A percentile compares a stretch with the other conserved stretches of the same genome.
Evolutionary conservation across 2,888 invertebrate genomes (phyloP).

Genomic region (Prostheceraeus crozeri): DNA sequence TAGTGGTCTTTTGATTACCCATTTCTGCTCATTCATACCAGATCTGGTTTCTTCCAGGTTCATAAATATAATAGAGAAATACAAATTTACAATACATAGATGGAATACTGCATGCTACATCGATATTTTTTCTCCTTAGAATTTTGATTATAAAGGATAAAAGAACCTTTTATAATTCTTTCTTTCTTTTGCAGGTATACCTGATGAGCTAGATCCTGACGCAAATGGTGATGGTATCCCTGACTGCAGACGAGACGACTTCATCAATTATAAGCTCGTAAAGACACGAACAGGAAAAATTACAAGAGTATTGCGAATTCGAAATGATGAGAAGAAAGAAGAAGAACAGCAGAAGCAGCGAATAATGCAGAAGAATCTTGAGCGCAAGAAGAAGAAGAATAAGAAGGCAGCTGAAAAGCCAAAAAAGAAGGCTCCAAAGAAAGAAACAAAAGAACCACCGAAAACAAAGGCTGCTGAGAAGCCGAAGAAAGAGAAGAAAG

Average conservation of each 20-base stretch:
- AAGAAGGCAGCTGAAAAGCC: conserved; percentile 26
- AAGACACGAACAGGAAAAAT: conserved; percentile 33
- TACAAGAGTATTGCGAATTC: conserved; percentile 35
- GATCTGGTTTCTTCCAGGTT: no score
- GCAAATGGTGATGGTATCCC: conserved; percentile 51
- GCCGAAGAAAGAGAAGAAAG: background rate
- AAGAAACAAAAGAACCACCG: no score
- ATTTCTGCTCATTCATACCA: no score
- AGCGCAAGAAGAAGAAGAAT: conserved; percentile 28
- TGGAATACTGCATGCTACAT: no score
- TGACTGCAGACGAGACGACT: conserved; percentile 42
- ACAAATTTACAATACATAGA: no score
- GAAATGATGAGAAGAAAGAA: conserved; percentile 33
- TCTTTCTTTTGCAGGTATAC: conserved; percentile 44
- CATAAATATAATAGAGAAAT: no score
- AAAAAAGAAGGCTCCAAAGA: conserved; percentile 30
- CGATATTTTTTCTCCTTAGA: no score
- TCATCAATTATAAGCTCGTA: conserved; percentile 38
- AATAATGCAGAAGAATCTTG: conserved; percentile 27
- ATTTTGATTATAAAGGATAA: no score
- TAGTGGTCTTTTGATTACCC: no score
- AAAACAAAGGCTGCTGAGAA: conserved; percentile 10
- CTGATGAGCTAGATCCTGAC: conserved; percentile 46
- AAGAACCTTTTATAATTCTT: no score
- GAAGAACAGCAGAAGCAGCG: conserved; percentile 27